Evolutionary conservation across 1,140 invertebrate genomes (phyloP).

Genomic region (Arion vulgaris): DNA sequence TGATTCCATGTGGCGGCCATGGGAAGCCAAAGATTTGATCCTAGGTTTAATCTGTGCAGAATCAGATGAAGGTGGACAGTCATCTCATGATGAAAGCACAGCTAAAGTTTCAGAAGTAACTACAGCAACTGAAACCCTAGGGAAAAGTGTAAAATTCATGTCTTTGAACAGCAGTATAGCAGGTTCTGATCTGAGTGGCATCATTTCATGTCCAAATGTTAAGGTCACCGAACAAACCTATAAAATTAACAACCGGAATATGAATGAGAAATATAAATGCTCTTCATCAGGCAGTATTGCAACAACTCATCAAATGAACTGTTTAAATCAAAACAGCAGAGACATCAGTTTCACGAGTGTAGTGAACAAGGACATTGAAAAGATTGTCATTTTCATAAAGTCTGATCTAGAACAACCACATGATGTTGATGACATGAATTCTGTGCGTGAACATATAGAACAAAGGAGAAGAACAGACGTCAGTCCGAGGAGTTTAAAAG

Average conservation of each 20-base stretch:
- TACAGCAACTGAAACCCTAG: not conserved
- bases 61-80: not conserved
- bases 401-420: not conserved
- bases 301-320: not conserved
- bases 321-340: not conserved
- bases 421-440: not conserved
- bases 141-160: not conserved
- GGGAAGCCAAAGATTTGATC: slow-evolving; percentile 9
- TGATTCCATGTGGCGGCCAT: slow-evolving; percentile 23
- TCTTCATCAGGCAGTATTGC: not conserved
- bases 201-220: not conserved
- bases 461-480: not conserved
- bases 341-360: not conserved
- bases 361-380: not conserved
- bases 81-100: not conserved
- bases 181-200: not conserved
- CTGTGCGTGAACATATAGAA: not conserved
- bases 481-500: not conserved
- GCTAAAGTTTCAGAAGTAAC: not conserved
- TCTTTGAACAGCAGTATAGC: not conserved
- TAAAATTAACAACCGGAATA: not conserved
- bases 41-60: not conserved
- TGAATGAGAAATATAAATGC: not conserved
- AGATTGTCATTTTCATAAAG: not conserved
- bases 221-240: not conserved